A percentile compares a stretch with the other conserved stretches of the same genome.
phyloP scores from a whole-genome alignment of 2,888 invertebrate genomes.

The Tetragnatha montana region DNA sequence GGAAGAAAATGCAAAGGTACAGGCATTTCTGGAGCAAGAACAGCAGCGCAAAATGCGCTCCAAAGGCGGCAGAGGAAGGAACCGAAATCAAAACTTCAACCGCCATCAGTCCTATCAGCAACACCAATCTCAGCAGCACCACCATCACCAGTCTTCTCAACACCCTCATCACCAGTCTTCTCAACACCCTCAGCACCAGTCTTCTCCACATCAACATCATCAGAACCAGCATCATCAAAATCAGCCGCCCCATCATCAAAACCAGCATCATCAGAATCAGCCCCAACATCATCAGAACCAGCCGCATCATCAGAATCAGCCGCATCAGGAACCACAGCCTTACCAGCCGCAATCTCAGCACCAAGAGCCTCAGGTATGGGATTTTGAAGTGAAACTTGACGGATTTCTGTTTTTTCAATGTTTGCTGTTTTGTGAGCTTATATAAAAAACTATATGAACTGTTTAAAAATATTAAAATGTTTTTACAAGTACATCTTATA shows the following conservation, averaged over 20 bases:
- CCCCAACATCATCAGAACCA: not conserved
- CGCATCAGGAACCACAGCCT: too few species aligned
- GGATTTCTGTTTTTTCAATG: too few species aligned
- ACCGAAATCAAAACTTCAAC: conserved; percentile 3
- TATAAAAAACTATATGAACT: not conserved
- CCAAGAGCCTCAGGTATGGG: not conserved
- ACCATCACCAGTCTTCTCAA: not conserved
- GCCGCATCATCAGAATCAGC: too few species aligned
- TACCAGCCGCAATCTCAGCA: too few species aligned
- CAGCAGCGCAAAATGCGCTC: conserved; percentile 59
- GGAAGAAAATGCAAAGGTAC: conserved; percentile 69
- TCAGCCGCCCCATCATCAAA: not conserved
- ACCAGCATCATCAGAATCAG: not conserved
- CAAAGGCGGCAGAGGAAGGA: conserved; percentile 24
- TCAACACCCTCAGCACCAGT: not conserved
- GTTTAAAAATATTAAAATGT: not conserved
- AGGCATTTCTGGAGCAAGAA: conserved; percentile 64
- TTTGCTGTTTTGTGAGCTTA: too few species aligned
- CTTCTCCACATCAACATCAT: not conserved
- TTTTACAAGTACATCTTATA: not conserved
- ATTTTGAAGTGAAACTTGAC: not conserved
- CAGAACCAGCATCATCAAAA: not conserved
- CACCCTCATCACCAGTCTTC: not conserved
- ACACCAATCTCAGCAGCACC: conserved; percentile 13
- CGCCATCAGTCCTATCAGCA: conserved; percentile 27